phyloP scores from a whole-genome alignment of 2,797 vertebrate genomes.

The Diplodus sargus region DNA sequence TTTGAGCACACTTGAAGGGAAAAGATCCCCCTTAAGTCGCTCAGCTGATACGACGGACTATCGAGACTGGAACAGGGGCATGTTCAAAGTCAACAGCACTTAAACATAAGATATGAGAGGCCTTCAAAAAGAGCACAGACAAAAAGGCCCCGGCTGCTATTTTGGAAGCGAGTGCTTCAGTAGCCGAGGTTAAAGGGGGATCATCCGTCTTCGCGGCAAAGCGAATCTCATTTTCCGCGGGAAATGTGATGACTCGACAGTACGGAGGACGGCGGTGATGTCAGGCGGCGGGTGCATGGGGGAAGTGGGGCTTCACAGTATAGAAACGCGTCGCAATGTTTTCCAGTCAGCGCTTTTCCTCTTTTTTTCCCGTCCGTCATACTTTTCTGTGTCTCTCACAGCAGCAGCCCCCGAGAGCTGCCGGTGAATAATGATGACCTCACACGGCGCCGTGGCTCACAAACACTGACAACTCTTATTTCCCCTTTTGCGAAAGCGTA shows the following conservation, averaged over 20 bases:
- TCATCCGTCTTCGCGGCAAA: constrained; percentile 66
- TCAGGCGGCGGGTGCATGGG: constrained; percentile 8
- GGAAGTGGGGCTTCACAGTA: constrained; percentile 42
- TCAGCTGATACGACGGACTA: constrained; percentile 46
- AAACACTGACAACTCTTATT: constrained; percentile 41
- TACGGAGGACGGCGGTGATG: constrained; percentile 49
- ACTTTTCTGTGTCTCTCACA: constrained; percentile 9
- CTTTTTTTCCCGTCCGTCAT: constrained; percentile 32
- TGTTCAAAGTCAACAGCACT: constrained; percentile 78
- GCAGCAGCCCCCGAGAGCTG: constrained; percentile 16
- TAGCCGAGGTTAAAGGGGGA: constrained; percentile 72
- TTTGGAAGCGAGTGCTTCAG: constrained; percentile 56
- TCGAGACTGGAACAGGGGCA: constrained; percentile 52
- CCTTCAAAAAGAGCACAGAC: constrained; percentile 53
- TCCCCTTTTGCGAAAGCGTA: constrained; percentile 29
- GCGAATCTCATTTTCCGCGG: constrained; percentile 70
- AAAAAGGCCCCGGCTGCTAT: constrained; percentile 58
- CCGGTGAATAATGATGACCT: constrained; percentile 59
- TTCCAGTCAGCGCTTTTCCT: constrained; percentile 61
- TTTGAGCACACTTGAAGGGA: constrained; percentile 59
- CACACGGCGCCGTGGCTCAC: constrained; percentile 34
- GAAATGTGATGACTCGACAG: constrained; percentile 76
- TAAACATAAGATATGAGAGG: constrained; percentile 64
- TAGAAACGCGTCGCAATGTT: constrained; percentile 59
- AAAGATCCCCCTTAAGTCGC: constrained; percentile 50